Evolutionary conservation across 2,888 invertebrate genomes (phyloP).

Genomic region (Sinohyriopsis cumingii): DNA sequence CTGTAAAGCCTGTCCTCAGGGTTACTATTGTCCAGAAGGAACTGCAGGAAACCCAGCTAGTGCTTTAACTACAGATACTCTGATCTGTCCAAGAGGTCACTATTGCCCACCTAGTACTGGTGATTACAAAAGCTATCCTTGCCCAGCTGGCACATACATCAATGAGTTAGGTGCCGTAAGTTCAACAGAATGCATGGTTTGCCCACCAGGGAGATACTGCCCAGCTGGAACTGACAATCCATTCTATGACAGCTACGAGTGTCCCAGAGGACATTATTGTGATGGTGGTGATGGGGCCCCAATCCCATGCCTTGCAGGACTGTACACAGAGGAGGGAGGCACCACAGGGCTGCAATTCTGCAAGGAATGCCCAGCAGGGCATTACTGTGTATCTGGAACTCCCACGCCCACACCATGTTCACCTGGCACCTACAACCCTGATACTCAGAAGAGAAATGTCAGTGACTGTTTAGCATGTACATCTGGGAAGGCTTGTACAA

Average conservation of each 20-base stretch:
- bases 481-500: slow-evolving; percentile 63
- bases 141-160: slow-evolving; percentile 57
- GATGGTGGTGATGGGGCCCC: slow-evolving; percentile 43
- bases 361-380: slow-evolving; percentile 52
- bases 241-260: slow-evolving; percentile 53
- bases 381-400: slow-evolving; percentile 52
- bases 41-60: slow-evolving; percentile 52
- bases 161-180: slow-evolving; percentile 49
- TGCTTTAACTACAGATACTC: slow-evolving; percentile 19
- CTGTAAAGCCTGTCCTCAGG: slow-evolving; percentile 63
- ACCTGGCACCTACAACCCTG: slow-evolving; percentile 63
- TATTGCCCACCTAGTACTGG: slow-evolving; percentile 61
- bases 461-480: slow-evolving; percentile 57
- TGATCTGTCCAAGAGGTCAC: slow-evolving; percentile 58
- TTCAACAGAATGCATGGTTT: slow-evolving; percentile 52
- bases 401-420: slow-evolving; percentile 55
- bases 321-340: slow-evolving; percentile 65
- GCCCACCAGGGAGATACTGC: slow-evolving; percentile 65
- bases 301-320: slow-evolving; percentile 60
- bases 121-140: slow-evolving; percentile 56
- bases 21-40: slow-evolving; percentile 65
- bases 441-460: slow-evolving; percentile 33
- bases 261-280: slow-evolving; percentile 66
- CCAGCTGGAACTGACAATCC: slow-evolving; percentile 61
- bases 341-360: slow-evolving; percentile 54